Evolutionary conservation across 2,113 vertebrate genomes (phyloP).

Genomic region (Callopanchax toddi): DNA sequence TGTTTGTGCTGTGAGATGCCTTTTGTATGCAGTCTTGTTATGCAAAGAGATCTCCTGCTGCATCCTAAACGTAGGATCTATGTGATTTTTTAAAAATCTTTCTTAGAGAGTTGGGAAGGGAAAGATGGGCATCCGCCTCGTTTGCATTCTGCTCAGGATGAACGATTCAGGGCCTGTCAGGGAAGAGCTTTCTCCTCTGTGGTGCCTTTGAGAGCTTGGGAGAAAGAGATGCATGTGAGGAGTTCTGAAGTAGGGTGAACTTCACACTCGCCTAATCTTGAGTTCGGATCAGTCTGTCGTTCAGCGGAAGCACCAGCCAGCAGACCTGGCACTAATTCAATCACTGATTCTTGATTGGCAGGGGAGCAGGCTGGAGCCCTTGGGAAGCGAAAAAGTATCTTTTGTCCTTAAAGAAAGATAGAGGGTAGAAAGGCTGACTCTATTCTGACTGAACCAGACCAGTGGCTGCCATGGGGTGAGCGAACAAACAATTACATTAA

Average conservation of each 20-base stretch:
- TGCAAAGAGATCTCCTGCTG: constrained; percentile 17
- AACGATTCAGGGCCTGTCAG: constrained; percentile 69
- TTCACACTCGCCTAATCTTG: constrained; percentile 76
- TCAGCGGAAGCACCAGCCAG: constrained; percentile 61
- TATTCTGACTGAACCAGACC: constrained; percentile 36
- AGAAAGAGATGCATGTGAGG: constrained; percentile 58
- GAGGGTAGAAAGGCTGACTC: constrained; percentile 32
- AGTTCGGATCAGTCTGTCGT: constrained; percentile 63
- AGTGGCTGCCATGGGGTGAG: constrained; percentile 30
- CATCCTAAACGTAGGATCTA: constrained; percentile 40
- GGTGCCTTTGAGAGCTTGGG: constrained; percentile 68
- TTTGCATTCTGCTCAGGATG: constrained; percentile 71
- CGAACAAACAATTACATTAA: constrained; percentile 22
- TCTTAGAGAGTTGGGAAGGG: constrained; percentile 47
- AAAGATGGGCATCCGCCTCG: constrained; percentile 55
- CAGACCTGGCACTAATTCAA: constrained; percentile 76
- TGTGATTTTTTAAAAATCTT: constrained; percentile 15
- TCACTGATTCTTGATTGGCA: constrained; percentile 71
- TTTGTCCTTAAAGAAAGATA: constrained; percentile 61
- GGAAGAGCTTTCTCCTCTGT: constrained; percentile 59
- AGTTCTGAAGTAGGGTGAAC: constrained; percentile 73
- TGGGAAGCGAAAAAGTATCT: constrained; percentile 55
- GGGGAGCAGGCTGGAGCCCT: constrained; percentile 44
- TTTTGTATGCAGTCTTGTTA: constrained; percentile 36
- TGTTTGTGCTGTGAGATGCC: constrained; percentile 21